Base-by-base conservation (phyloP, 1,140 invertebrate species). In the Trialeurodes vaporariorum region DNA sequence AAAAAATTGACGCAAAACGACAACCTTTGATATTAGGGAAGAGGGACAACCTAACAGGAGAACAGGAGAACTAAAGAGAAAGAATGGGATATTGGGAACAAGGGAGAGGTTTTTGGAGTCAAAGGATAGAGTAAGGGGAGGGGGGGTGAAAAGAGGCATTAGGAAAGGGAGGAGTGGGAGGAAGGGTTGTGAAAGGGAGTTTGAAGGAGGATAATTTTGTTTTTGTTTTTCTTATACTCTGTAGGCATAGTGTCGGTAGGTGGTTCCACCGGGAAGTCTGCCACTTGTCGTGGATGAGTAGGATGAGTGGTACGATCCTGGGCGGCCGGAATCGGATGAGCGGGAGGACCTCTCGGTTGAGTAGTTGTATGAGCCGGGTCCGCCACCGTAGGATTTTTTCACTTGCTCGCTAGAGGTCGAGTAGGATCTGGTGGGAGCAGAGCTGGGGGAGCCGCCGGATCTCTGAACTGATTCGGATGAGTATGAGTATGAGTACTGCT, bases 401-500 rank as follows among this genome's bases (percentile, higher is more conserved):
- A 85, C 85, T 65, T 86, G 83, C 79, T 87, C 87, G 74, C 85
- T 82, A 70, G 82, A 83, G 77, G 80, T 86, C 74, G 81, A 83
- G 79, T 88, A 87, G 70, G 81, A 82, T 49, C 59, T 27, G 34
- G 61, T 67, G 23, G 69, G 80, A 80, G 59, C 80, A 79, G 72
- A 73, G 76, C 25, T 66, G 79, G 74, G 77, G 67, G 72, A 75
- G 80, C 72, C 79, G n/a, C n/a, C n/a, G n/a, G n/a, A n/a, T 79
- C 70, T 79, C 23, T 49, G 27, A 60, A 67, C 79, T 72, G 77
- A 79, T 70, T 75, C 76, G 77, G 86, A 87, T 12, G 34, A 82
- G 82, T 90, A 91, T 72, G 87, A 88, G 83, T 91, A 92, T 73
- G 87, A 90, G 83, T 91, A 91, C 81, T 88, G 85, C 79, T 88